A percentile compares a stretch with the other conserved stretches of the same genome.
phyloP scores from a whole-genome alignment of 1,140 invertebrate species.

The Diuraphis noxia region DNA sequence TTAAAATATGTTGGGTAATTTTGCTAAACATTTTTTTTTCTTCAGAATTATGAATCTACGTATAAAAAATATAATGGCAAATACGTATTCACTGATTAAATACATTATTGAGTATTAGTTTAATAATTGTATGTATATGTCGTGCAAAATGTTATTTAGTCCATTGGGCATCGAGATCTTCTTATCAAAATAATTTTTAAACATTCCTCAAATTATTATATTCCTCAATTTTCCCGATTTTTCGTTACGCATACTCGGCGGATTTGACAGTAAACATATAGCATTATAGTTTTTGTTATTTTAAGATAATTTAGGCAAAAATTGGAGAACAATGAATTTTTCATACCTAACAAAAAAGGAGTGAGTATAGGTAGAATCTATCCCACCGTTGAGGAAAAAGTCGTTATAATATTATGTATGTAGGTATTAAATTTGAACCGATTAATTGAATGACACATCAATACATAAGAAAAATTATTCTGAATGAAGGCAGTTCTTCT shows the following conservation, averaged over 20 bases:
- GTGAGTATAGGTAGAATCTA: no score
- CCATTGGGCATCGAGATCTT: no score
- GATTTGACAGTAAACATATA: background rate
- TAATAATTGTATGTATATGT: background rate
- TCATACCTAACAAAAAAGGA: background rate
- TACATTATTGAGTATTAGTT: background rate
- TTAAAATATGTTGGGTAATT: background rate
- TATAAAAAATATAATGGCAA: no score
- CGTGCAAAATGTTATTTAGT: no score
- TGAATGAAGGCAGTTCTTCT: no score
- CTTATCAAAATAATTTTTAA: background rate
- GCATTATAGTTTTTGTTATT: background rate
- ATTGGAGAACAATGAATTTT: background rate
- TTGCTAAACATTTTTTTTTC: background rate
- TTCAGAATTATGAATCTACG: background rate
- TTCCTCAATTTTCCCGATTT: background rate
- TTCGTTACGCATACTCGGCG: background rate
- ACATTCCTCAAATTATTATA: no score
- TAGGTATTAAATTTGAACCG: no score
- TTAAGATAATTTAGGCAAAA: background rate
- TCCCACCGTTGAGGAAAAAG: no score
- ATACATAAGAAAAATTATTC: no score
- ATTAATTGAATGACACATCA: no score
- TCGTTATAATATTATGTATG: no score
- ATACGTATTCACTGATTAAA: background rate